Conservation (phyloP, 1,140 invertebrate genomes). For the Onthophagus taurus region DNA sequence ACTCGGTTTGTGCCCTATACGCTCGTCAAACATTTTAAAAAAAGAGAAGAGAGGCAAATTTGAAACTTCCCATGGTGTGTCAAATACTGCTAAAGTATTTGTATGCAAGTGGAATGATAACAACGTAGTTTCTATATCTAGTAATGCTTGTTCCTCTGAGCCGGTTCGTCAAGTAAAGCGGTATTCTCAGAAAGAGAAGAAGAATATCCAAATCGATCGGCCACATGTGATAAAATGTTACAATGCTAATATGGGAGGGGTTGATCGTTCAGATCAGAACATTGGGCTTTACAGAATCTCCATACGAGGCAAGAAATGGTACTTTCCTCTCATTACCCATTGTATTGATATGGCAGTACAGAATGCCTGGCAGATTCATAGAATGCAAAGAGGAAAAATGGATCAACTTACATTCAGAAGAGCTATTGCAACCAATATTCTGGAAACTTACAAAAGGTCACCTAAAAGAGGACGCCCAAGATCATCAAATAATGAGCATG, state of each 20-base stretch:
- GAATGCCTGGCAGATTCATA: conserved; percentile 26
- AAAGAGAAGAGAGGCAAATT: conserved; percentile 13
- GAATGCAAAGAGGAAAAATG: conserved; percentile 12
- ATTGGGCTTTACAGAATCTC: conserved; percentile 18
- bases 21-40: conserved; percentile 10
- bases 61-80: conserved; percentile 11
- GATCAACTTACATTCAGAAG: conserved; percentile 15
- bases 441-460: conserved; percentile 13
- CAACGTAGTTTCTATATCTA: conserved; percentile 17
- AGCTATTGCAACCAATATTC: conserved; percentile 6
- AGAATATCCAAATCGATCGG: conserved; percentile 19
- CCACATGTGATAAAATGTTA: conserved; percentile 17
- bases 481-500: conserved; percentile 4
- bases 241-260: conserved; percentile 26
- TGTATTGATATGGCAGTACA: conserved; percentile 30
- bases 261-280: conserved; percentile 24
- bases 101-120: conserved; percentile 18
- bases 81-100: conserved; percentile 12
- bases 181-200: conserved; percentile 22
- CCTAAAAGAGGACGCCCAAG: conserved; percentile 5
- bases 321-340: conserved; percentile 24
- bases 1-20: conserved; percentile 8
- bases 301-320: conserved; percentile 27
- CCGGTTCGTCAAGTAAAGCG: conserved; percentile 18
- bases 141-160: conserved; percentile 10